phyloP scores from a whole-genome alignment of 2,888 invertebrate species.

The Mesopsocus fuscifrons region DNA sequence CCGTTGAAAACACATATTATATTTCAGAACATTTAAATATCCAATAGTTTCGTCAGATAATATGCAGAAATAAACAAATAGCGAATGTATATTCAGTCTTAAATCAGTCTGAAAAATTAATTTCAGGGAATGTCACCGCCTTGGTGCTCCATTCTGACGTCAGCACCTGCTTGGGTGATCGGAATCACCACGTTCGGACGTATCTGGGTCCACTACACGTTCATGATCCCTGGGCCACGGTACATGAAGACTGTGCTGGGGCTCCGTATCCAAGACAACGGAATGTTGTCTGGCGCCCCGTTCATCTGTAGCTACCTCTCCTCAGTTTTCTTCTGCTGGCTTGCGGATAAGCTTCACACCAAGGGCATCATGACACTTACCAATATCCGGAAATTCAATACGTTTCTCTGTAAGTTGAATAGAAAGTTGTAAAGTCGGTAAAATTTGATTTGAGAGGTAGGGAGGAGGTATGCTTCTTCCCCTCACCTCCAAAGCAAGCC shows the following conservation, averaged over 20 bases:
- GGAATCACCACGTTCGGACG: conserved; percentile 54
- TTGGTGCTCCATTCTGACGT: conserved; percentile 41
- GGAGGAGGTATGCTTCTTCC: too few species aligned
- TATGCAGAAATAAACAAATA: too few species aligned
- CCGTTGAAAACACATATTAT: too few species aligned
- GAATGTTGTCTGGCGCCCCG: conserved; percentile 43
- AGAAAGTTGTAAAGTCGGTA: background rate
- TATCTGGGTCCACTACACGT: conserved; percentile 54
- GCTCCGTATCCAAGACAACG: conserved; percentile 49
- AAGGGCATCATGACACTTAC: conserved; percentile 37
- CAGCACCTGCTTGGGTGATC: conserved; percentile 47
- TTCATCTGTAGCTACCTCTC: conserved; percentile 50
- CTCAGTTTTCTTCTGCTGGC: conserved; percentile 47
- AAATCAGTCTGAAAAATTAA: too few species aligned
- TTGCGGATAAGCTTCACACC: conserved; percentile 41
- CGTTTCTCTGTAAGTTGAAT: conserved; percentile 36
- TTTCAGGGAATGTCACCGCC: conserved; percentile 32
- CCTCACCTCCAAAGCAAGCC: too few species aligned
- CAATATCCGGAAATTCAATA: conserved; percentile 46
- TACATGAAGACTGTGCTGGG: conserved; percentile 50
- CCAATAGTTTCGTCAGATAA: too few species aligned
- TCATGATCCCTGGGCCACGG: conserved; percentile 47
- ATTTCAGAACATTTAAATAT: too few species aligned
- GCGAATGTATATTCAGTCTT: too few species aligned
- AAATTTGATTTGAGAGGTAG: background rate